phyloP scores from a whole-genome alignment of 2,888 invertebrate species.

The Phlogophora meticulosa region DNA sequence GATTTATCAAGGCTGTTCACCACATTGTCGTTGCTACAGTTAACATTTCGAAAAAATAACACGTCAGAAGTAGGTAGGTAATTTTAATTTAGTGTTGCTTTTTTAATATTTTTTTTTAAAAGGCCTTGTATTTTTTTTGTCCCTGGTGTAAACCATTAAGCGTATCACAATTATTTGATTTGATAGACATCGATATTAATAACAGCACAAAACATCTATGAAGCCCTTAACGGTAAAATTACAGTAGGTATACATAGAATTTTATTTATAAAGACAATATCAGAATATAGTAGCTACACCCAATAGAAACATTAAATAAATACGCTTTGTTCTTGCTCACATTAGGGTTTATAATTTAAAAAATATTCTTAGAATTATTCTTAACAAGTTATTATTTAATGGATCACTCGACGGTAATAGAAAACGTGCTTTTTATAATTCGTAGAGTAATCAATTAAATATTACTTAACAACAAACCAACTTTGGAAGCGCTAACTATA shows the following conservation, averaged over 20 bases:
- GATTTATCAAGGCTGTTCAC: background rate
- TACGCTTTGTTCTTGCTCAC: conserved; percentile 63
- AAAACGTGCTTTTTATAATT: conserved; percentile 21
- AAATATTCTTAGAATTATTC: conserved; percentile 56
- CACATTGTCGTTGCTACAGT: background rate
- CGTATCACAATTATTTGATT: conserved; percentile 80
- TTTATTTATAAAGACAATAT: conserved; percentile 75
- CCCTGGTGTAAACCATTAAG: conserved; percentile 67
- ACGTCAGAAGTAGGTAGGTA: background rate
- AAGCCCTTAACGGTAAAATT: conserved; percentile 71
- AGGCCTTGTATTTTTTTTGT: background rate
- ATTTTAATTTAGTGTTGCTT: background rate
- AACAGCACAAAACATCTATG: conserved; percentile 74
- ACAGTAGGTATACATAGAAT: conserved; percentile 69
- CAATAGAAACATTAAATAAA: conserved; percentile 75
- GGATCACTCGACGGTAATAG: conserved; percentile 42
- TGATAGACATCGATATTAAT: conserved; percentile 73
- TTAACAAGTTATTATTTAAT: conserved; percentile 58
- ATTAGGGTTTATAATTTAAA: conserved; percentile 55
- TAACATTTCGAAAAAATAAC: background rate
- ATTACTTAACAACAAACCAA: conserved; percentile 61
- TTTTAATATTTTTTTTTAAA: background rate
- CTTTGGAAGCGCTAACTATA: conserved; percentile 72
- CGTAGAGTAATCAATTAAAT: conserved; percentile 43
- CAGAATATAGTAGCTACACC: conserved; percentile 76